A percentile compares a stretch with the other conserved stretches of the same genome.
Conservation (phyloP, 2,113 vertebrate genomes). For the Cnemophilus loriae region DNA sequence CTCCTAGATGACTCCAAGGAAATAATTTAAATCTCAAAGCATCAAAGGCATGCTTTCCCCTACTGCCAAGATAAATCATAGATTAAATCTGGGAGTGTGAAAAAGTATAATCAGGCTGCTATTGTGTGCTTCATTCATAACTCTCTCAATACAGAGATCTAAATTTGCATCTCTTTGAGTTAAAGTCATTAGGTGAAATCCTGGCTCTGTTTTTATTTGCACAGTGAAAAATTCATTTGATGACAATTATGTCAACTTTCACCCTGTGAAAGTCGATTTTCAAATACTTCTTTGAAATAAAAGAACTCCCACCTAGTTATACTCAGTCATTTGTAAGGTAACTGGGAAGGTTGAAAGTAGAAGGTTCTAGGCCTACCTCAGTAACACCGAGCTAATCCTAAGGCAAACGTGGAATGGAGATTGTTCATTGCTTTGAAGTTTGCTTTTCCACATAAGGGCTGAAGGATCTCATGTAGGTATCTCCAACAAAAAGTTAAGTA, state of each 20-base stretch:
- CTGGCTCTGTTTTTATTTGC: neutral
- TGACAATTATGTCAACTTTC: neutral
- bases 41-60: slow-evolving; percentile 14
- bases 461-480: neutral
- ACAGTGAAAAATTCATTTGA: neutral
- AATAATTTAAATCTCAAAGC: slow-evolving; percentile 54
- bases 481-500: neutral
- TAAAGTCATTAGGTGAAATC: neutral
- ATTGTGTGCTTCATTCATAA: neutral
- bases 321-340: neutral
- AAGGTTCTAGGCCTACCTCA: neutral
- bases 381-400: neutral
- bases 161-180: neutral
- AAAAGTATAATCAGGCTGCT: neutral
- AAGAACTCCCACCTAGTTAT: neutral
- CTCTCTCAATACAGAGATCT: neutral
- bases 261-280: neutral
- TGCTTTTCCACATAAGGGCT: neutral
- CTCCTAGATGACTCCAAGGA: neutral
- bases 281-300: neutral
- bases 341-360: neutral
- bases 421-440: neutral
- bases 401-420: neutral
- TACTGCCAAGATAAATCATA: slow-evolving; percentile 2
- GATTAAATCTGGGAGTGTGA: slow-evolving; percentile 42